Evolutionary conservation across 2,888 invertebrate genomes (phyloP).

Genomic region (Meteorus colon): DNA sequence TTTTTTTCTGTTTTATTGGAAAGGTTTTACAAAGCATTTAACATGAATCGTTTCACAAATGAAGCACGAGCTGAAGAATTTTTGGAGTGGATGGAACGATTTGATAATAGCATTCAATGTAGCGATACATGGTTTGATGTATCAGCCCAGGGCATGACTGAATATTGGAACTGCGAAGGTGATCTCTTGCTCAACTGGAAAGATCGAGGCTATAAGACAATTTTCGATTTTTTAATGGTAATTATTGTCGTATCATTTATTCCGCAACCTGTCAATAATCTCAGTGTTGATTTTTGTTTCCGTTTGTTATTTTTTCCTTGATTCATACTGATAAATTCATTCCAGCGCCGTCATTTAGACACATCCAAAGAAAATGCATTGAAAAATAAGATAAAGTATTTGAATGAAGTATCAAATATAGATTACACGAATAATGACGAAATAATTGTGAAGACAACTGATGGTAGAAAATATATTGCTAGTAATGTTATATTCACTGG

Average conservation of each 20-base stretch:
- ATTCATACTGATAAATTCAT: constrained; percentile 47
- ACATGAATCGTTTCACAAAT: constrained; percentile 55
- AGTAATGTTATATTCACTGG: constrained; percentile 81
- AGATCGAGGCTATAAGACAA: constrained; percentile 79
- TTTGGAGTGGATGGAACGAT: constrained; percentile 78
- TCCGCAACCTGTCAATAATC: background rate
- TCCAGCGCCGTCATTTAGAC: constrained; percentile 75
- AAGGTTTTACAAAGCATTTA: constrained; percentile 60
- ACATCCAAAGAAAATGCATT: constrained; percentile 72
- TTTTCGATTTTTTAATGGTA: constrained; percentile 83
- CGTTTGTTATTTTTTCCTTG: constrained; percentile 17
- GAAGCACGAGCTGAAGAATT: constrained; percentile 72
- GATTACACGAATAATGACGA: constrained; percentile 74
- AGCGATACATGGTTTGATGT: constrained; percentile 80
- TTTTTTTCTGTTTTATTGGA: constrained; percentile 35
- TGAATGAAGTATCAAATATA: constrained; percentile 76
- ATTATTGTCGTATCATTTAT: constrained; percentile 48
- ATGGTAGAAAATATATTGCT: constrained; percentile 76
- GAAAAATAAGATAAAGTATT: constrained; percentile 73
- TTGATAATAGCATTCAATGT: constrained; percentile 76
- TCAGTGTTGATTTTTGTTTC: background rate
- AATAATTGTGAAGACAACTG: constrained; percentile 76
- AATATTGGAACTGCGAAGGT: constrained; percentile 82
- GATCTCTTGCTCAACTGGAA: constrained; percentile 84
- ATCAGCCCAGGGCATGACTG: constrained; percentile 78